phyloP scores from a whole-genome alignment of 2,797 vertebrate species.

The Amblyopsis hoosieri region DNA sequence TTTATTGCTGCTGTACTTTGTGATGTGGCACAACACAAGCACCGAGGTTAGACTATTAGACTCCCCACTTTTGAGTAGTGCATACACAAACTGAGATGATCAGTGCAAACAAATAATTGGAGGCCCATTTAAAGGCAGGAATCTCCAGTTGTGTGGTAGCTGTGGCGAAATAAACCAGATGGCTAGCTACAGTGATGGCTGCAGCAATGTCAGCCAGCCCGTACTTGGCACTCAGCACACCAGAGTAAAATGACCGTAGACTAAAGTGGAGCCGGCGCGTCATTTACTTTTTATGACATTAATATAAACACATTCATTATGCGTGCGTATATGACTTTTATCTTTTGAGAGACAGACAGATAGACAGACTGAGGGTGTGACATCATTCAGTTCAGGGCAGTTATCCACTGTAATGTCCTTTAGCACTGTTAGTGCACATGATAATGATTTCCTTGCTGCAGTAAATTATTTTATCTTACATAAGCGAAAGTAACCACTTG shows the following conservation, averaged over 20 bases:
- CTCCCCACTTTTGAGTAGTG: conserved; percentile 14
- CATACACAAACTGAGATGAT: conserved; percentile 2
- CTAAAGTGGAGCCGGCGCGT: too few species aligned
- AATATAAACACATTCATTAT: too few species aligned
- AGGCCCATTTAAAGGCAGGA: conserved; percentile 26
- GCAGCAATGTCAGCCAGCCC: conserved; percentile 22
- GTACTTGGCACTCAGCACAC: conserved; percentile 24
- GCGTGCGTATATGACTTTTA: neutral
- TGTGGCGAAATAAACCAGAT: conserved; percentile 40
- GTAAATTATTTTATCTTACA: too few species aligned
- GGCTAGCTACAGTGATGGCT: conserved; percentile 20
- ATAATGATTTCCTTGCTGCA: neutral
- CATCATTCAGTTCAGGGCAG: neutral
- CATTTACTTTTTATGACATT: too few species aligned
- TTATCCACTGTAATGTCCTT: neutral
- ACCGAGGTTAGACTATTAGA: neutral
- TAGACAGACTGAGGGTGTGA: too few species aligned
- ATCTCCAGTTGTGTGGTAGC: conserved; percentile 19
- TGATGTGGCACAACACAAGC: neutral
- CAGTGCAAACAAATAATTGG: conserved; percentile 37
- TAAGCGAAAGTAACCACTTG: too few species aligned
- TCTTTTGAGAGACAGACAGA: too few species aligned
- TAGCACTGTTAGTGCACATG: neutral
- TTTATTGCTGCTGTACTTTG: too few species aligned
- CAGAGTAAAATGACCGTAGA: conserved; percentile 4